phyloP scores from a whole-genome alignment of 2,797 vertebrate species.

The Gobionotothen gibberifrons region DNA sequence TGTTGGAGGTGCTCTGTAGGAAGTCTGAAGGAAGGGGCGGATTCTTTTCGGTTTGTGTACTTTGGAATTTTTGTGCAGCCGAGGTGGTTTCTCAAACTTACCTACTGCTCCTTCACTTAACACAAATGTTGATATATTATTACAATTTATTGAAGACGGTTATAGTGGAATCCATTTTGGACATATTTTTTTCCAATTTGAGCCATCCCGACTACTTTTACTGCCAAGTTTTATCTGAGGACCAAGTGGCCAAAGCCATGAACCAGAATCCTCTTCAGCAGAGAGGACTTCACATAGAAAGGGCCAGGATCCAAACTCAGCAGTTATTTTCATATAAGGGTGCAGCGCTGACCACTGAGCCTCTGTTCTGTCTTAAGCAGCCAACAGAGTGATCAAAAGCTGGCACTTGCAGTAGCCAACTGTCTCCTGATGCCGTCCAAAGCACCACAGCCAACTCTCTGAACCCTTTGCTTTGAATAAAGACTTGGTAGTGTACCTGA shows the following conservation, averaged over 20 bases:
- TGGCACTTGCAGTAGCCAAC: slow-evolving; percentile 49
- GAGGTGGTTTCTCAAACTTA: no score
- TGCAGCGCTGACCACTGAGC: slow-evolving; percentile 35
- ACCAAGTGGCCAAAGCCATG: background rate
- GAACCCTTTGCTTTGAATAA: slow-evolving; percentile 19
- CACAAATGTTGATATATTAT: background rate
- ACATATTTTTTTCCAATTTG: background rate
- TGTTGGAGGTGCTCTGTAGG: no score
- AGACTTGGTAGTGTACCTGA: slow-evolving; percentile 22
- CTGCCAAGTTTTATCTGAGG: background rate
- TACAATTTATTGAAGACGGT: background rate
- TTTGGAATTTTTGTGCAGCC: no score
- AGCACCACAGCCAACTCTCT: slow-evolving; percentile 39
- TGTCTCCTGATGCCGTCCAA: slow-evolving; percentile 49
- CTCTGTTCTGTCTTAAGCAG: slow-evolving; percentile 26
- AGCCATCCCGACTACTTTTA: background rate
- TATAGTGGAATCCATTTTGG: background rate
- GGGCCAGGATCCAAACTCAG: slow-evolving; percentile 31
- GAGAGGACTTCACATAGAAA: background rate
- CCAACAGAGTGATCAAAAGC: slow-evolving; percentile 50
- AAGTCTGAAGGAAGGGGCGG: no score
- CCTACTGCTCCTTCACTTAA: no score
- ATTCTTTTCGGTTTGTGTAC: no score
- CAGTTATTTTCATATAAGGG: slow-evolving; percentile 13
- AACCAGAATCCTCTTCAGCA: background rate